Evolutionary conservation across 2,888 invertebrate genomes (phyloP), one percentile per base, ranked within the genome.

Genomic region (Thymelicus sylvestris): DNA sequence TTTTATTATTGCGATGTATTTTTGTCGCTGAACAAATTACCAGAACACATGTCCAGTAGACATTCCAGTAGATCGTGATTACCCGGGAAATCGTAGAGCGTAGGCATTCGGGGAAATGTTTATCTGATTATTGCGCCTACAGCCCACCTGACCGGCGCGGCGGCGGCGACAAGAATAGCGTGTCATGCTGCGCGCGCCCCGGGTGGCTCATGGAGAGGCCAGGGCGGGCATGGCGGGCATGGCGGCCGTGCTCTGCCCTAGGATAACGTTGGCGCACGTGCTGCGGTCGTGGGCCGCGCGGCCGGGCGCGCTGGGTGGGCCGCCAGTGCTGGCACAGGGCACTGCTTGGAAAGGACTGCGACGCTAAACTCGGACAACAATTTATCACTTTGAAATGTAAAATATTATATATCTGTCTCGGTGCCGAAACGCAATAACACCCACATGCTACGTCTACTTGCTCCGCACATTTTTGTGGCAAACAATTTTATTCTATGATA

Each of bases 121-220:
- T 59, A 48, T 64, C 31, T 24, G 64, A 24, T 41, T 47, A 47
- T 68, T 57, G 59, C 69, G 69, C 57, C 64, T 64, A 59, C 59
- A 57, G 64, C 47, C 68, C 63, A 69, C 68, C 68, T 68, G 67
- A 55, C 6, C 6, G 6, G 44, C 8, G 44, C 44, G 44, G 61
- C 13, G 64, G 39, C 69, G 69, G 24, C 64, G 64, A 39, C 69
- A 64, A 69, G 57, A 69, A 69, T 69, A 69, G 64, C 57, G 19
- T 48, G 57, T 64, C 69, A 48, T 59, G 68, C 64, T 19, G 24
- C 57, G 15, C 48, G 8, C 13, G 38, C 62, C 31, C 2, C 31
- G 31, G 31, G 31, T 1, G 31, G 31, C 31, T 31, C 31, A 1
- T 31, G 31, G 31, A 31, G 31, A 31, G 41, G 50, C 52, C 61